A percentile compares a stretch with the other conserved stretches of the same genome.
These are phyloP conservation scores for Harpagifer antarcticus DNA, from an alignment of 2,797 vertebrate species.

Conservation along the genomic window DNA sequence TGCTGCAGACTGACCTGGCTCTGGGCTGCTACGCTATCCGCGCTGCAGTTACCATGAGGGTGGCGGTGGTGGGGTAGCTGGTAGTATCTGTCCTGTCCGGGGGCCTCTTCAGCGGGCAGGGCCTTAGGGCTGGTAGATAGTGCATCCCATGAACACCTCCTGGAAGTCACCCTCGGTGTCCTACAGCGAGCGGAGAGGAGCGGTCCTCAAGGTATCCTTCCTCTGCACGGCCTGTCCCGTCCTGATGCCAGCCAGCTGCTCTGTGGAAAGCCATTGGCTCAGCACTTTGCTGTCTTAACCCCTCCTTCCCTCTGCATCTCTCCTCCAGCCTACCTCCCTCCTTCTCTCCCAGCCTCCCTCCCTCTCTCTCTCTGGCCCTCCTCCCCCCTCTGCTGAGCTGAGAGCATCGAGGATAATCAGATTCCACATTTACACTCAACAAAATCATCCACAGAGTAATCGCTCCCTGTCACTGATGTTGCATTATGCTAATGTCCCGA, in stretches of 20 bases:
- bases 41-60: constrained; percentile 80
- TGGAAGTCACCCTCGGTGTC: constrained; percentile 70
- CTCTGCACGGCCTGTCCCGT: constrained; percentile 64
- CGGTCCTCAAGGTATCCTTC: constrained; percentile 67
- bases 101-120: constrained; percentile 80
- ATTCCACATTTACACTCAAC: constrained; percentile 85
- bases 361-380: constrained; percentile 22
- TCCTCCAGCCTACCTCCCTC: constrained; percentile 39
- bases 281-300: constrained; percentile 77
- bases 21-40: constrained; percentile 82
- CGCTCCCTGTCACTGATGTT: constrained; percentile 65
- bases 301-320: constrained; percentile 63
- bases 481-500: constrained; percentile 72
- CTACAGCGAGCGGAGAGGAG: constrained; percentile 61
- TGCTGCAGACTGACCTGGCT: constrained; percentile 77
- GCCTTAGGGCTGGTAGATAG: constrained; percentile 86
- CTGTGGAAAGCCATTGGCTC: constrained; percentile 81
- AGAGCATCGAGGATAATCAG: constrained; percentile 81
- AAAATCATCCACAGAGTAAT: constrained; percentile 83
- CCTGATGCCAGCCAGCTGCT: constrained; percentile 79
- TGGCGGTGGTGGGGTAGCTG: constrained; percentile 66
- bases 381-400: constrained; percentile 54
- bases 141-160: constrained; percentile 86
- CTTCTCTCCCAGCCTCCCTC: neutral
- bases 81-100: constrained; percentile 74